Evolutionary conservation across 64 coral and sea anemone species (phyloP).

Genomic region (Stichodactyla helianthus): DNA sequence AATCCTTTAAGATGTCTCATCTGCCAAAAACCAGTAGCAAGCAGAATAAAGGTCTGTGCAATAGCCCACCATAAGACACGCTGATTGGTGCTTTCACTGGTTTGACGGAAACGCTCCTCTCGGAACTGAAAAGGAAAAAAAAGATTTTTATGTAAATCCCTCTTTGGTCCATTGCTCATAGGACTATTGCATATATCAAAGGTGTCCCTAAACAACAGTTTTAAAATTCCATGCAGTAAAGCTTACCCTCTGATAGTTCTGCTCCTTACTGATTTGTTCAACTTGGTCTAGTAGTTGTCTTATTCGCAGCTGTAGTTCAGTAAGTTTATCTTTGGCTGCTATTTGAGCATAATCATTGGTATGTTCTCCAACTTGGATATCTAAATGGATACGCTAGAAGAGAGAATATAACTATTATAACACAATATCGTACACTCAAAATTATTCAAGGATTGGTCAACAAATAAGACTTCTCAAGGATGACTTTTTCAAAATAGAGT

Average conservation of each 20-base stretch:
- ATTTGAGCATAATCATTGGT: conserved; percentile 97
- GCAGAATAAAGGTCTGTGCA: conserved; percentile 88
- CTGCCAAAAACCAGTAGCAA: conserved; percentile 96
- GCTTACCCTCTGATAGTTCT: conserved; percentile 96
- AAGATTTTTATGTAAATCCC: neutral
- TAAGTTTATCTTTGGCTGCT: conserved; percentile 97
- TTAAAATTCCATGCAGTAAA: neutral
- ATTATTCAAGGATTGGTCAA: too few relatives aligned
- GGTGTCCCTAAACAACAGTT: neutral
- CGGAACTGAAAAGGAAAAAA: conserved; percentile 63
- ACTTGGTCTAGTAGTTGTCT: conserved; percentile 94
- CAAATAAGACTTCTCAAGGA: too few relatives aligned
- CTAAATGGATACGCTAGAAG: conserved; percentile 85
- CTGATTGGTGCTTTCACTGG: conserved; percentile 98
- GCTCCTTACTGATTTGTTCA: conserved; percentile 99
- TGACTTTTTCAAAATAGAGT: too few relatives aligned
- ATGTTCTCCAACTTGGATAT: conserved; percentile 97
- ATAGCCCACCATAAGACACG: conserved; percentile 96
- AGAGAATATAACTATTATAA: conserved; percentile 3
- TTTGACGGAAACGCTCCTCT: conserved; percentile 88
- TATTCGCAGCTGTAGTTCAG: conserved; percentile 94
- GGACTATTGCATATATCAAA: too few relatives aligned
- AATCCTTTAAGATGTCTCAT: conserved; percentile 99
- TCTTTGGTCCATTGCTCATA: neutral
- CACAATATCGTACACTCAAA: neutral